phyloP scores from a whole-genome alignment of 2,888 invertebrate species.

The Amblyteles armatorius region DNA sequence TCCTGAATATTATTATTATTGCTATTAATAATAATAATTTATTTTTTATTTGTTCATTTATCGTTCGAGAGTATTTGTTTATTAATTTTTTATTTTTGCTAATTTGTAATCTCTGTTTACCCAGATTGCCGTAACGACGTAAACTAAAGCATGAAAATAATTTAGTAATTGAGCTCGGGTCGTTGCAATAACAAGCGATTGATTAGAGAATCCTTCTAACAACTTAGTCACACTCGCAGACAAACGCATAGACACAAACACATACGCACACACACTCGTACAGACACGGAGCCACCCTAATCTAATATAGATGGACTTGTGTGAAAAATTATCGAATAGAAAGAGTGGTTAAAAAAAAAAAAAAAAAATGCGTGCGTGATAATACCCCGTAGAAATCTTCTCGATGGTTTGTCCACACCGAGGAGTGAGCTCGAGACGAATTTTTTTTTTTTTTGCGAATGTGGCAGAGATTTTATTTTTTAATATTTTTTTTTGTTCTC shows the following conservation, averaged over 20 bases:
- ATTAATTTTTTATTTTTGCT: background rate
- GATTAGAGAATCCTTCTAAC: conserved; percentile 56
- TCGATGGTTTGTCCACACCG: conserved; percentile 7
- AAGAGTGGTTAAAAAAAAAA: background rate
- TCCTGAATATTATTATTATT: background rate
- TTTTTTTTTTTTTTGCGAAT: background rate
- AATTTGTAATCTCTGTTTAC: conserved; percentile 41
- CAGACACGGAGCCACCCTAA: conserved; percentile 6
- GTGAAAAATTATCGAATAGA: conserved; percentile 6
- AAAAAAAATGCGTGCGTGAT: background rate
- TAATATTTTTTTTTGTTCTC: background rate
- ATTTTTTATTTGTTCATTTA: background rate
- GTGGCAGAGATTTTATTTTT: background rate
- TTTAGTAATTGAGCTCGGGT: conserved; percentile 22
- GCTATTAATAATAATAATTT: no score
- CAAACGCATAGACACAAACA: background rate
- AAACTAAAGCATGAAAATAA: conserved; percentile 34
- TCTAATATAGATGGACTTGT: conserved; percentile 7
- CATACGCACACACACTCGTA: conserved; percentile 32
- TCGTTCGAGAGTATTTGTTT: background rate
- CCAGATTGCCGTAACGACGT: conserved; percentile 21
- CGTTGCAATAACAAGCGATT: conserved; percentile 54
- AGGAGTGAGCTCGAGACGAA: conserved; percentile 19
- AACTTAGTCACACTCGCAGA: conserved; percentile 40
- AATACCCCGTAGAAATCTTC: conserved; percentile 45